A percentile compares a stretch with the other conserved stretches of the same genome.
Evolutionary conservation across 2,797 vertebrate genomes (phyloP).

Genomic region (Enteromius treurensis): DNA sequence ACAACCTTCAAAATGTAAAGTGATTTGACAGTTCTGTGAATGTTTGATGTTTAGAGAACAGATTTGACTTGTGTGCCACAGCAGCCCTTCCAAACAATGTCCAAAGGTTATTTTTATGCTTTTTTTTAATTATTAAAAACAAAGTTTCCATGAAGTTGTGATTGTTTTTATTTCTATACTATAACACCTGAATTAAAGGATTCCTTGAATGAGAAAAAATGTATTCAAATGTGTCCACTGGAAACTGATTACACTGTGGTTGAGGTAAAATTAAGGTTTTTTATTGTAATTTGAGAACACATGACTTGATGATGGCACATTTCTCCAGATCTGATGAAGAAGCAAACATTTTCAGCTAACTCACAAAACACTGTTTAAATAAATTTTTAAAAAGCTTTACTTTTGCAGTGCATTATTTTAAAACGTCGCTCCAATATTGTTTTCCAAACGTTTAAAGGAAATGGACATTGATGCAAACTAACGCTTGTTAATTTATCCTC

Average conservation of each 20-base stretch:
- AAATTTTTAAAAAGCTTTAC: no score
- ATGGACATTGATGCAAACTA: not conserved
- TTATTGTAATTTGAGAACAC: no score
- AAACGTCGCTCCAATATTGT: not conserved
- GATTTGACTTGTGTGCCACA: not conserved
- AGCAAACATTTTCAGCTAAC: no score
- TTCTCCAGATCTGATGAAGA: no score
- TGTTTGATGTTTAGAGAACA: not conserved
- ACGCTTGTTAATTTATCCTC: not conserved
- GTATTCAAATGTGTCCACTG: not conserved
- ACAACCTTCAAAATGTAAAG: not conserved
- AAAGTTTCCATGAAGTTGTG: not conserved
- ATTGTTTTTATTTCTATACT: not conserved
- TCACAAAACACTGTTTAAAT: not conserved
- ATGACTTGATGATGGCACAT: no score
- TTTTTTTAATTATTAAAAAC: constrained; percentile 6
- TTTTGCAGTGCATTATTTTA: no score
- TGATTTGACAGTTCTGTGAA: constrained; percentile 1
- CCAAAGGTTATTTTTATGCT: not conserved
- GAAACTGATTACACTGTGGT: not conserved
- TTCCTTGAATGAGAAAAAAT: not conserved
- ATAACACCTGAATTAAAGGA: not conserved
- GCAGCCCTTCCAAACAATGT: not conserved
- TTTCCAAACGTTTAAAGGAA: not conserved
- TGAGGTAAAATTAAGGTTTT: no score